Evolutionary conservation across 2,888 invertebrate species (phyloP).

Genomic region (Sinhomidia bicolor): DNA sequence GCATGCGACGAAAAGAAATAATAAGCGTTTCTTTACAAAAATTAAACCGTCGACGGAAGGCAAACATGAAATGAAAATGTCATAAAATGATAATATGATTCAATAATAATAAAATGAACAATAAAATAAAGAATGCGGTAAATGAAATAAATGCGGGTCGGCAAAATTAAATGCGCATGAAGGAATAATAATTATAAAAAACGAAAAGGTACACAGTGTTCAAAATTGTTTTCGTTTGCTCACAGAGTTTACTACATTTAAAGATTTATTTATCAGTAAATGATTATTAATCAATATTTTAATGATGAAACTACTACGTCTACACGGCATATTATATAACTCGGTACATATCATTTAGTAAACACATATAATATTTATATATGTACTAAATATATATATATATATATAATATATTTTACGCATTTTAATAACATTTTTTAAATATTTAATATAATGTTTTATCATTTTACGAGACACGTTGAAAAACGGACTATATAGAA

Average conservation of each 20-base stretch:
- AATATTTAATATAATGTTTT: not conserved
- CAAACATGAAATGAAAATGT: not conserved
- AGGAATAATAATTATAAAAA: not conserved
- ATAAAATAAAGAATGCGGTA: not conserved
- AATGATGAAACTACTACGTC: constrained; percentile 61
- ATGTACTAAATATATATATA: constrained; percentile 38
- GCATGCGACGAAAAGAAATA: too few species aligned
- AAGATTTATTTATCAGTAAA: constrained; percentile 69
- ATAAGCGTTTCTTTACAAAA: too few species aligned
- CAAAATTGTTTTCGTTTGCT: constrained; percentile 64
- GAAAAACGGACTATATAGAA: constrained; percentile 76
- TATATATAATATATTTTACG: constrained; percentile 18
- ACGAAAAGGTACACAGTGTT: constrained; percentile 27
- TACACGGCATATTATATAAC: constrained; percentile 51
- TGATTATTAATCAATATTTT: constrained; percentile 63
- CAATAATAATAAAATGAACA: not conserved
- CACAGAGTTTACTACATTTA: constrained; percentile 66
- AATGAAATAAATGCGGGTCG: constrained; percentile 37
- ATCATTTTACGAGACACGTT: constrained; percentile 72
- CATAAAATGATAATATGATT: not conserved
- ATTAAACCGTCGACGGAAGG: too few species aligned
- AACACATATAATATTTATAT: constrained; percentile 9
- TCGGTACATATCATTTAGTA: constrained; percentile 40
- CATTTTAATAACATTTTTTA: constrained; percentile 48
- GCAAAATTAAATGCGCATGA: constrained; percentile 51